phyloP scores from a whole-genome alignment of 2,888 invertebrate species.

The Bombylius major region DNA sequence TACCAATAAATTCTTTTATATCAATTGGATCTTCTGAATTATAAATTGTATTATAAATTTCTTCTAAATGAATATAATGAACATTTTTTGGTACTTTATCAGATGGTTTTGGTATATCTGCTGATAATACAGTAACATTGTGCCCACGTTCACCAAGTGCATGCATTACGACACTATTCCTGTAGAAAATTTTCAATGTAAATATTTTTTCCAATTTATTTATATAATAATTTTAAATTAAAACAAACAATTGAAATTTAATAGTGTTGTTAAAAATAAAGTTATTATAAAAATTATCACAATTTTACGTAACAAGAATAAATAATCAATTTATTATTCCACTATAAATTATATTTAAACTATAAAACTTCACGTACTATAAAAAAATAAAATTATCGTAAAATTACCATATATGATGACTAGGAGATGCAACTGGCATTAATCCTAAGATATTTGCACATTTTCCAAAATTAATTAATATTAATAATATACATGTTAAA shows the following conservation, averaged over 20 bases:
- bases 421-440: constrained; percentile 3
- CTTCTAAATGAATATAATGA: constrained; percentile 23
- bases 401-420: constrained; percentile 8
- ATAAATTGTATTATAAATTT: constrained; percentile 15
- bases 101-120: constrained; percentile 16
- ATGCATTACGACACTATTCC: constrained; percentile 11
- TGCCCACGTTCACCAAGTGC: constrained; percentile 16
- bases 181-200: too few relatives aligned
- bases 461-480: not conserved
- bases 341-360: too few relatives aligned
- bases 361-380: not conserved
- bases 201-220: too few relatives aligned
- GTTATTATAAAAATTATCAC: too few relatives aligned
- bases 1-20: constrained; percentile 7
- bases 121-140: constrained; percentile 20
- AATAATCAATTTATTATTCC: too few relatives aligned
- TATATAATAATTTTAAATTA: too few relatives aligned
- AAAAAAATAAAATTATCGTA: not conserved
- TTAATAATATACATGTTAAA: not conserved
- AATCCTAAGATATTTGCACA: constrained; percentile 8
- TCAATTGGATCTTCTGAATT: not conserved
- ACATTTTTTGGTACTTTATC: constrained; percentile 17
- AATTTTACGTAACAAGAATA: too few relatives aligned
- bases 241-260: too few relatives aligned
- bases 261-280: too few relatives aligned